Evolutionary conservation across 2,888 invertebrate genomes (phyloP), one percentile per base, ranked within the genome.

Genomic region (Drosophila parthenogenetica): DNA sequence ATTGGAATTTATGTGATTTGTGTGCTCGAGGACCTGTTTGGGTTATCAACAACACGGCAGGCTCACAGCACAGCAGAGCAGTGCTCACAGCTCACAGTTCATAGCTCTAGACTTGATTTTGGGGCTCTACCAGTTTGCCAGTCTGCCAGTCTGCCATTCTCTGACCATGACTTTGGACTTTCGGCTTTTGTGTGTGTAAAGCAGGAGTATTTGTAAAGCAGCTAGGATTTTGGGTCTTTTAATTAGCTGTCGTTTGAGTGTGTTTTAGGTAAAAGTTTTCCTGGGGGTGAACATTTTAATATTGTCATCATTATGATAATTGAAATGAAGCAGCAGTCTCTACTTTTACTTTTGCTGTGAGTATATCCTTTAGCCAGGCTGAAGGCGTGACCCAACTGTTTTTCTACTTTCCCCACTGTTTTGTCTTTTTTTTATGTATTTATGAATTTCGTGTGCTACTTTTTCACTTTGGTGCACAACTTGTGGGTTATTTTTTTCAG

Each of bases 1-100:
- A 87, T 87, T 87, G 86, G 86, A 87, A 87, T 87, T 87, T 87
- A 87, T 87, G 81, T 87, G 86, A 87, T 87, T 87, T 87, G 86
- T 87, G 86, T 84, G 87, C 81, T 77, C 74, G 78, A 69, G 89
- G 85, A 88, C 85, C 89, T 81, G 81, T 77, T 84, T 81, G 81
- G 85, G 85, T 86, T 86, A 86, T 86, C 85, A 85, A 84, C 84
- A 80, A 79, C 82, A 87, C 80, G 81, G 80, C 88, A 88, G 86
- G 76, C 82, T 35, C 35, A 35, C 35, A 35, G 35, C 35, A 35
- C 57, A 25, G 8, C 37, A 42, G 14, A 16, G 42, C 42, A 14
- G 10, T 42, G 14, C 16, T 42, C 48, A 29, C 29, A 29, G 29
- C 29, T 29, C 29, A 29, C 29, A 29, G 29, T 29, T 29, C 29